Evolutionary conservation across 2,888 invertebrate genomes (phyloP).

Genomic region (Lathronympha strigana): DNA sequence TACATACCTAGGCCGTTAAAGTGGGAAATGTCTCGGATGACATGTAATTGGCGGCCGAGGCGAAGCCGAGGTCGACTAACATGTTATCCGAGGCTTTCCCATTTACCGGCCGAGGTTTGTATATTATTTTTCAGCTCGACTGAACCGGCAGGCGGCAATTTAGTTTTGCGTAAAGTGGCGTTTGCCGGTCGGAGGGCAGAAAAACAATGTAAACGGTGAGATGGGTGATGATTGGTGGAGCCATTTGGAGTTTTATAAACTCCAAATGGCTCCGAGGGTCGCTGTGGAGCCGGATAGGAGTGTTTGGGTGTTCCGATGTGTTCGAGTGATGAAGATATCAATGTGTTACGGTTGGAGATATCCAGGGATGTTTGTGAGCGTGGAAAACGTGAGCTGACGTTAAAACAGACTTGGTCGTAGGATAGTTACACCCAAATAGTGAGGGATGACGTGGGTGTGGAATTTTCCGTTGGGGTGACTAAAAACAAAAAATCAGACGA

Average conservation of each 20-base stretch:
- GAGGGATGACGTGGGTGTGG: not conserved
- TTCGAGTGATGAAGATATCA: not conserved
- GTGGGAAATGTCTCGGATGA: too few species aligned
- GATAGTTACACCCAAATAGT: not conserved
- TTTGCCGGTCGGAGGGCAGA: too few species aligned
- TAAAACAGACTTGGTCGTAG: conserved; percentile 1
- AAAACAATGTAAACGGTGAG: not conserved
- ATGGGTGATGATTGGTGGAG: not conserved
- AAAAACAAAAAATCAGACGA: too few species aligned
- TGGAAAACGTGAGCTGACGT: not conserved
- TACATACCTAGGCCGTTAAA: too few species aligned
- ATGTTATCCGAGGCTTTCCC: too few species aligned
- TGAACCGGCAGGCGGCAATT: too few species aligned
- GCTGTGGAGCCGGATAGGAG: not conserved
- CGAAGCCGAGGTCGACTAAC: too few species aligned
- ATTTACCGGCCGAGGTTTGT: too few species aligned
- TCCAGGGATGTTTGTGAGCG: conserved; percentile 1
- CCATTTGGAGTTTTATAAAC: too few species aligned
- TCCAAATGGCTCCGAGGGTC: not conserved
- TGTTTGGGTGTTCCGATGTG: not conserved
- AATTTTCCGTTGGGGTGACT: not conserved
- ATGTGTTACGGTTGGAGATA: conserved; percentile 1
- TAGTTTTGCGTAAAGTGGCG: too few species aligned
- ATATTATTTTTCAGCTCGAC: too few species aligned
- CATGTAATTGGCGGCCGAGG: too few species aligned